Conservation (phyloP, 2,797 vertebrate species). For the Apogon talboti region DNA sequence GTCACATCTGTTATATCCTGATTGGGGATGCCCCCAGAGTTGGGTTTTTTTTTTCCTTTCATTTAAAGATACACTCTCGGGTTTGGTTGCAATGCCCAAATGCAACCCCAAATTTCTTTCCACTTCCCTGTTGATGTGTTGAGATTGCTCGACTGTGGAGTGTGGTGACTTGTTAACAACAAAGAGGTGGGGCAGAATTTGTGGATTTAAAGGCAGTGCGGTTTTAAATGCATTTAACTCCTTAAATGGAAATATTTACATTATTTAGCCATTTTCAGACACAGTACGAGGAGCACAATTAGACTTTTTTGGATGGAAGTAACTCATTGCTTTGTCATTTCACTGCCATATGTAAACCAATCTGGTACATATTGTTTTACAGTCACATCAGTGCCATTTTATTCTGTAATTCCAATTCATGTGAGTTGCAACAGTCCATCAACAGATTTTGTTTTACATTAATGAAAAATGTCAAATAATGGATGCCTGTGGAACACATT, state of each 20-base stretch:
- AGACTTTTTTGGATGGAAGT: too few species aligned
- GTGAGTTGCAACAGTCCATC: too few species aligned
- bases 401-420: too few species aligned
- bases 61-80: not conserved
- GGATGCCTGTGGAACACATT: too few species aligned
- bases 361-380: too few species aligned
- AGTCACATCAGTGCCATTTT: too few species aligned
- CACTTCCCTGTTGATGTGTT: not conserved
- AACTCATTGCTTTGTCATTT: not conserved
- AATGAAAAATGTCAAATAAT: too few species aligned
- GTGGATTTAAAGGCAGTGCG: not conserved
- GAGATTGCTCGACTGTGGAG: too few species aligned
- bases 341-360: not conserved
- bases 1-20: slow-evolving; percentile 37
- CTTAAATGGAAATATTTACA: too few species aligned
- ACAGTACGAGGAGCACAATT: too few species aligned
- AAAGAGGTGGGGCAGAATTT: not conserved
- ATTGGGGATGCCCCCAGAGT: slow-evolving; percentile 32
- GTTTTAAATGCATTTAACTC: not conserved
- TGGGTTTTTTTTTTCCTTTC: not conserved
- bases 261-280: too few species aligned
- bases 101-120: not conserved
- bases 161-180: slow-evolving; percentile 5
- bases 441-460: too few species aligned
- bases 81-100: not conserved